phyloP scores from a whole-genome alignment of 2,797 vertebrate genomes.

The Mareca strepera region DNA sequence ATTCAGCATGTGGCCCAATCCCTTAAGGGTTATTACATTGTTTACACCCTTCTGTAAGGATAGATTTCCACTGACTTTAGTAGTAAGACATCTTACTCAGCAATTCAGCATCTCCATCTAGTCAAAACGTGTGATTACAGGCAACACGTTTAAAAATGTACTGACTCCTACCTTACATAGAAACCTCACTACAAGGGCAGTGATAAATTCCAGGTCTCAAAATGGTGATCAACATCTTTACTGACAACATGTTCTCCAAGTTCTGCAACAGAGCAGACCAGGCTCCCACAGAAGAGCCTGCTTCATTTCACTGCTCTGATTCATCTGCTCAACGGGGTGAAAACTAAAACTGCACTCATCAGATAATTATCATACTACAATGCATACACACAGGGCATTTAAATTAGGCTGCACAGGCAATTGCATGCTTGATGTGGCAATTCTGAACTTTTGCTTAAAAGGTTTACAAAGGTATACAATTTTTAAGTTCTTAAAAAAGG shows the following conservation, averaged over 20 bases:
- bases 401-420: not conserved
- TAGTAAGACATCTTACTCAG: not conserved
- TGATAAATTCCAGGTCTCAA: not conserved
- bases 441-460: not conserved
- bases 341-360: conserved; percentile 18
- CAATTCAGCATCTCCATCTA: not conserved
- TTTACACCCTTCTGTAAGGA: not conserved
- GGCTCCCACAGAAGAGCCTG: not conserved
- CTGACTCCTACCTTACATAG: not conserved
- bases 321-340: not conserved
- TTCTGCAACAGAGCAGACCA: not conserved
- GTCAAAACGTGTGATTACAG: not conserved
- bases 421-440: not conserved
- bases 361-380: conserved; percentile 1
- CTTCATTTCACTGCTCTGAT: not conserved
- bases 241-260: not conserved
- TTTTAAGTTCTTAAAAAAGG: not conserved
- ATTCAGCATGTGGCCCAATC: not conserved
- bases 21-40: not conserved
- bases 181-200: not conserved
- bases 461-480: not conserved
- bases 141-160: not conserved
- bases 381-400: not conserved
- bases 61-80: not conserved
- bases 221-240: not conserved